Base-by-base conservation (phyloP, 92 coral and sea anemone species). In the Epizoanthus rinbou region DNA sequence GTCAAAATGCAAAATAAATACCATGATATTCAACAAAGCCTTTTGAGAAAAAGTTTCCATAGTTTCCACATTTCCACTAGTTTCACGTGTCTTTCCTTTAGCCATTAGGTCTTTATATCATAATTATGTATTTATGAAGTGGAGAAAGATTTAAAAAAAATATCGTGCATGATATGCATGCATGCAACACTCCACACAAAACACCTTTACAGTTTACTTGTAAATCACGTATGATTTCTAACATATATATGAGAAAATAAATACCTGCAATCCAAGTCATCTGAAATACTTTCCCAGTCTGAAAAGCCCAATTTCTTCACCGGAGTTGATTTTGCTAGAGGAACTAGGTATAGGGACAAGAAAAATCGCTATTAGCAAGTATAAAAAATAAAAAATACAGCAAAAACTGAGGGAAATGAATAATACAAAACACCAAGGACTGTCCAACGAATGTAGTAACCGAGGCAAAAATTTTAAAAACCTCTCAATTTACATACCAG, bases 311-410 rank as follows among this genome's bases (percentile, higher is more conserved):
- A 33, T 23, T 69, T 69, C 74, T 69, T 69, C 28, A 37, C 74
- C n/a, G 74, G 74, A 69, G 74, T 69, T 2, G 74, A 69, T 23
- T 69, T 69, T 69, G 74, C 74, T 16, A 69, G 74, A 6, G 74
- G 74, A 69, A 37, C 74, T 69, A 7, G 52, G 5, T 2, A 7
- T 43, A 56, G 8, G 47, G 74, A 69, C 17, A 56, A 39, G 54
- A 69, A 23, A 69, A 69, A 21, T 69, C 56, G 47, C 74, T 69
- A 69, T 69, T 56, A 68, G 74, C 74, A 69, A 69, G n/a, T 69
- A 69, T n/a, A n/a, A n/a, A n/a, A n/a, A n/a, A n/a, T n/a, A 39
- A 37, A 39, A n/a, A 14, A 41, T 15, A 53, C 41, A 69, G 56
- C n/a, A n/a, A 39, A 69, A 24, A 25, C 54, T 16, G 39, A 35